A percentile compares a stretch with the other conserved stretches of the same genome.
Evolutionary conservation across 2,113 vertebrate genomes (phyloP).

Genomic region (Oceanodroma tethys): DNA sequence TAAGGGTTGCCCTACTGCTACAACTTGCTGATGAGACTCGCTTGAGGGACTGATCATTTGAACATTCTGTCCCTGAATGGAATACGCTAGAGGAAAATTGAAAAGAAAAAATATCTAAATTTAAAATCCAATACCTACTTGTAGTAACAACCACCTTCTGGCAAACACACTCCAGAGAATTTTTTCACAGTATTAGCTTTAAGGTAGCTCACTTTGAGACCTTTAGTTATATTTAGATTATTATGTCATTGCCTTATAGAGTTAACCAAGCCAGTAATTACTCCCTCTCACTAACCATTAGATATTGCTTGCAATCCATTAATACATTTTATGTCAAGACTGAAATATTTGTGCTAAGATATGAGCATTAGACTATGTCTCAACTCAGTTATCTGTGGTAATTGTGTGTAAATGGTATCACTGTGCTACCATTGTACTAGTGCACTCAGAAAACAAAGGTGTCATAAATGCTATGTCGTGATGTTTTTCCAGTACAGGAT

Average conservation of each 20-base stretch:
- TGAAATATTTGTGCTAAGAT: not conserved
- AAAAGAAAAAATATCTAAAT: not conserved
- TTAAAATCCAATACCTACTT: not conserved
- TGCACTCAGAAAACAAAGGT: not conserved
- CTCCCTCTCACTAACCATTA: not conserved
- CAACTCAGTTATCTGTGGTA: not conserved
- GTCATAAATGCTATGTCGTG: not conserved
- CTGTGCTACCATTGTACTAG: not conserved
- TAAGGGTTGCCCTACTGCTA: conserved; percentile 95
- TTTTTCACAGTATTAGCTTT: not conserved
- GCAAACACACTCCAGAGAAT: not conserved
- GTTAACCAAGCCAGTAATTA: not conserved
- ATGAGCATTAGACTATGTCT: not conserved
- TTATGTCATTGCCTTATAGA: not conserved
- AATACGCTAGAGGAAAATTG: conserved; percentile 83
- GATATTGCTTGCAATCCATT: not conserved
- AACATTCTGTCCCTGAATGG: conserved; percentile 95
- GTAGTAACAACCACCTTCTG: not conserved
- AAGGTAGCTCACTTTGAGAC: not conserved
- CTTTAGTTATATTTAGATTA: not conserved
- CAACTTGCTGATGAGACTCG: conserved; percentile 98
- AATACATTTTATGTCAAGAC: not conserved
- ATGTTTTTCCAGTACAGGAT: not conserved
- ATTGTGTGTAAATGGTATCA: not conserved
- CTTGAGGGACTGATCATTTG: conserved; percentile 98